phyloP scores from a whole-genome alignment of 2,888 invertebrate species.

The Cantharis flavilabris region DNA sequence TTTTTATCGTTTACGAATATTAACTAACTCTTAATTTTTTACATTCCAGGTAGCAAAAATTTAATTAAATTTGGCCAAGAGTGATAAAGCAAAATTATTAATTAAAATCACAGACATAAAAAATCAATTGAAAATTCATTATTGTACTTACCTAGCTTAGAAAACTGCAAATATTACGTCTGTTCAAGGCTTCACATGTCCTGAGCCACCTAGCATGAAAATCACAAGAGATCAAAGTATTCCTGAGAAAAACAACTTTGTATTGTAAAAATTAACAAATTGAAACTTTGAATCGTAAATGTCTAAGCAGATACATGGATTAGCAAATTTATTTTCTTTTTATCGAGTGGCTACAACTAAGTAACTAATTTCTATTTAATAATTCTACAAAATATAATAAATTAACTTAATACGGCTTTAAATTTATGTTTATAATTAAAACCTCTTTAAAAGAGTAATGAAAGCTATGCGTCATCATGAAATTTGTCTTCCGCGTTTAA shows the following conservation, averaged over 20 bases:
- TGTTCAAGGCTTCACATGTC: neutral
- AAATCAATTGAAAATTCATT: neutral
- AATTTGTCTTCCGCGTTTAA: conserved; percentile 17
- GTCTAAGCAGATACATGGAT: neutral
- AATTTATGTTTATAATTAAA: conserved; percentile 3
- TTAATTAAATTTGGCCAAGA: neutral
- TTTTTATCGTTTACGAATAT: neutral
- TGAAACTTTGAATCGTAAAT: neutral
- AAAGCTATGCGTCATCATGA: conserved; percentile 8
- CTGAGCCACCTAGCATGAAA: neutral
- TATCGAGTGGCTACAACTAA: neutral
- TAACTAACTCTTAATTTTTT: neutral
- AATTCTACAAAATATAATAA: neutral
- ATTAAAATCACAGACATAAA: neutral
- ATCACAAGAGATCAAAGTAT: neutral
- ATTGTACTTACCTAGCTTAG: neutral
- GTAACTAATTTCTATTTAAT: neutral
- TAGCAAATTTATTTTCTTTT: neutral
- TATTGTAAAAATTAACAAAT: neutral
- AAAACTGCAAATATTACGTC: neutral
- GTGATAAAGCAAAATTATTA: neutral
- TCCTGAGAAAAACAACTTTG: neutral
- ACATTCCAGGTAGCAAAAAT: neutral
- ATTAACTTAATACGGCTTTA: neutral
- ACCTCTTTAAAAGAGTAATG: conserved; percentile 2